phyloP scores from a whole-genome alignment of 2,113 vertebrate genomes.

The Corythornis vintsioides region DNA sequence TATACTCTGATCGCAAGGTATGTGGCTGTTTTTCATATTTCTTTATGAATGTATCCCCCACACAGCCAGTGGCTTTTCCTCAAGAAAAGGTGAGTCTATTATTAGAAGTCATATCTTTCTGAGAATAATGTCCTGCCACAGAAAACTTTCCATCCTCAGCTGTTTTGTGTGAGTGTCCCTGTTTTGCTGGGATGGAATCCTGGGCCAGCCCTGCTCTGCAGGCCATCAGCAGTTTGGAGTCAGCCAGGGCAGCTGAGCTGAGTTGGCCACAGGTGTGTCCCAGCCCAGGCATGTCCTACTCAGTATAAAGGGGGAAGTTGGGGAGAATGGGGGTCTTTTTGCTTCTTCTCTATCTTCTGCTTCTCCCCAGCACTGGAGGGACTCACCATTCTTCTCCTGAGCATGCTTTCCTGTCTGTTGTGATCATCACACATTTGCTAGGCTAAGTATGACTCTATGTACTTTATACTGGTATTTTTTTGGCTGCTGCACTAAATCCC shows the following conservation, averaged over 20 bases:
- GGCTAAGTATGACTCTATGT: background rate
- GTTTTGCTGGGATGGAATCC: background rate
- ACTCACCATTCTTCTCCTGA: background rate
- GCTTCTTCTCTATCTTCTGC: background rate
- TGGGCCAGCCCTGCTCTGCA: background rate
- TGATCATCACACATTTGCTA: background rate
- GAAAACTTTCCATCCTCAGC: background rate
- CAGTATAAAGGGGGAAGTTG: background rate
- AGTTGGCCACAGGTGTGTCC: background rate
- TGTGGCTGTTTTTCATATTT: conserved; percentile 88
- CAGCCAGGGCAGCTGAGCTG: background rate
- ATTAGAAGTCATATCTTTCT: background rate
- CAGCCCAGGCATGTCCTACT: background rate
- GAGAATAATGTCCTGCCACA: background rate
- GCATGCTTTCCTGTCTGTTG: background rate
- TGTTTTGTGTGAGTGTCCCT: background rate
- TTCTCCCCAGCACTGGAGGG: background rate
- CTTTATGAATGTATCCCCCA: conserved; percentile 80
- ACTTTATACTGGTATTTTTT: background rate
- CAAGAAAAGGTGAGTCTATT: background rate
- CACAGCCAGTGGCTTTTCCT: background rate
- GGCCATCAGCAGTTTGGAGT: too few relatives aligned
- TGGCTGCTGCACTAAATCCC: background rate
- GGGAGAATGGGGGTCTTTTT: background rate
- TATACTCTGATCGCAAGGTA: conserved; percentile 79